Evolutionary conservation across 2,888 invertebrate genomes (phyloP).

Genomic region (Heliothis peltigera): DNA sequence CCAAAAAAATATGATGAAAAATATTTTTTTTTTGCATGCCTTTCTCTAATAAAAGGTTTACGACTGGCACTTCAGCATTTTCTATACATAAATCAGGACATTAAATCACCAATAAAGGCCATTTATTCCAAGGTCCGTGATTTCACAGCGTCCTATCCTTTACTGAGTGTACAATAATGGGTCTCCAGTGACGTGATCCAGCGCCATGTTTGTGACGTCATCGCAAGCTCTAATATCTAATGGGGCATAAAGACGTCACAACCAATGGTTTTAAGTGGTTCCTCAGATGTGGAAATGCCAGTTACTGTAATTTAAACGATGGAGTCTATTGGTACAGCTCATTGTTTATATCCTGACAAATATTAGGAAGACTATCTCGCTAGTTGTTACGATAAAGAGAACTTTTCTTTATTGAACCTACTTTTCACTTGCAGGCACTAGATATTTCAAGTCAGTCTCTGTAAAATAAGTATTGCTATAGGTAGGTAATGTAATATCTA

Average conservation of each 20-base stretch:
- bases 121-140: background rate
- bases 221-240: conserved; percentile 46
- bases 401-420: background rate
- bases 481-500: background rate
- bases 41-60: background rate
- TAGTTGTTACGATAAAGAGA: too few relatives aligned
- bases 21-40: background rate
- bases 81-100: background rate
- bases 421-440: too few relatives aligned
- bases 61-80: background rate
- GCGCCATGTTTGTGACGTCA: conserved; percentile 33
- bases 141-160: conserved; percentile 5
- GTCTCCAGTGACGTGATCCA: conserved; percentile 27
- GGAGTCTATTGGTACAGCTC: background rate
- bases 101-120: background rate
- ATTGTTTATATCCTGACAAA: background rate
- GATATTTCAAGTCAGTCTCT: too few relatives aligned
- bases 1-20: too few relatives aligned
- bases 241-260: conserved; percentile 35
- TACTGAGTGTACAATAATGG: conserved; percentile 18
- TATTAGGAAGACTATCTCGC: background rate
- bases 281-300: conserved; percentile 25
- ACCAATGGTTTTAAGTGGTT: conserved; percentile 44
- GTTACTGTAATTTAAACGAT: conserved; percentile 10
- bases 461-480: too few relatives aligned